Evolutionary conservation across 2,888 invertebrate species (phyloP).

Genomic region (Agrotis exclamationis): DNA sequence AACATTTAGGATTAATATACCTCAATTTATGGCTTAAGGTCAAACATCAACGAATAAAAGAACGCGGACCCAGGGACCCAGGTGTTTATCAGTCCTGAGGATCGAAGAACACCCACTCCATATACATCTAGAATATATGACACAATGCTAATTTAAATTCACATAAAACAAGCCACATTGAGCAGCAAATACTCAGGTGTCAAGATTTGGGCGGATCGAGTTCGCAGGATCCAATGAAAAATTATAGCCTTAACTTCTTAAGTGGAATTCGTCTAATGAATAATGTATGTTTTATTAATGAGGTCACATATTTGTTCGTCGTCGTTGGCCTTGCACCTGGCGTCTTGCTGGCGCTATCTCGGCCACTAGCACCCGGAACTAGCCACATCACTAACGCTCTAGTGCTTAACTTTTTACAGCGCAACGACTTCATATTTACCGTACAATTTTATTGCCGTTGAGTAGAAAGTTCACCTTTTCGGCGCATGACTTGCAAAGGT

Average conservation of each 20-base stretch:
- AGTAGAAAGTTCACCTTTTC: constrained; percentile 39
- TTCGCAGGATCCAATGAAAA: constrained; percentile 57
- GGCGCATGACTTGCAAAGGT: constrained; percentile 16
- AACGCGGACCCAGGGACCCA: constrained; percentile 54
- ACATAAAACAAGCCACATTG: constrained; percentile 51
- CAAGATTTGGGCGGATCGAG: constrained; percentile 65
- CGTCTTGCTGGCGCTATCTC: constrained; percentile 73
- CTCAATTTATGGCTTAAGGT: constrained; percentile 50
- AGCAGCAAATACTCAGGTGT: constrained; percentile 73
- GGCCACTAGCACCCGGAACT: constrained; percentile 76
- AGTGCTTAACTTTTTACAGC: constrained; percentile 44
- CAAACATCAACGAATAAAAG: constrained; percentile 46
- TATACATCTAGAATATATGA: constrained; percentile 43
- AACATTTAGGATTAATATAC: constrained; percentile 38
- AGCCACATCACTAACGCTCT: constrained; percentile 33
- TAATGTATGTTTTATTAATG: constrained; percentile 71
- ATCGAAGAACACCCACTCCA: constrained; percentile 54
- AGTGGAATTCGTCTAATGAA: constrained; percentile 72
- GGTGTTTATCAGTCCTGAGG: constrained; percentile 60
- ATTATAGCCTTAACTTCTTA: constrained; percentile 44
- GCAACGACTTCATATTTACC: constrained; percentile 31
- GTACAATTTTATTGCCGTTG: constrained; percentile 31
- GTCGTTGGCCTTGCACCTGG: constrained; percentile 76
- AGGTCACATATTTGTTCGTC: constrained; percentile 74
- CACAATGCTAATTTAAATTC: constrained; percentile 61